Percentiles rank a stretch among this genome's conserved stretches.
These are phyloP conservation scores for Mormyrops boulengeri DNA, from an alignment of 2,797 vertebrate genomes.

Conservation along the genomic window DNA sequence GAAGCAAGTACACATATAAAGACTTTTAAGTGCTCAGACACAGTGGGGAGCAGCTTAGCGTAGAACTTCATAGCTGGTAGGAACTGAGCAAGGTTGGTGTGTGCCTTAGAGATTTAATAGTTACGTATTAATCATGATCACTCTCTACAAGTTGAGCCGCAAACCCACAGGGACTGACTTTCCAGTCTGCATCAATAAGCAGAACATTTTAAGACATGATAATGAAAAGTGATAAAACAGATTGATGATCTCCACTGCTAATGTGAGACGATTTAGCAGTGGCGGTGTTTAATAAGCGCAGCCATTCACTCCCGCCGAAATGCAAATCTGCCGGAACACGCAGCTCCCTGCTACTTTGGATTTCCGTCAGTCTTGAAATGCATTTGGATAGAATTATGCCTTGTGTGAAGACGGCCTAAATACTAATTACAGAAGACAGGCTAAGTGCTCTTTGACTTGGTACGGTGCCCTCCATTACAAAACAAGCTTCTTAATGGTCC, in stretches of 20 bases:
- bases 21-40: not conserved
- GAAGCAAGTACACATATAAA: slow-evolving; percentile 3
- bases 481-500: not conserved
- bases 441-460: slow-evolving; percentile 1
- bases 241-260: not conserved
- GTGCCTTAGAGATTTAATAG: not conserved
- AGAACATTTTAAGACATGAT: not conserved
- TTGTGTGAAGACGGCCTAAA: not conserved
- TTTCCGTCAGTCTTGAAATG: not conserved
- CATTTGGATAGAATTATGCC: not conserved
- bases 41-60: not conserved
- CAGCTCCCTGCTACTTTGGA: not conserved
- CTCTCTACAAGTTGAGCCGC: not conserved
- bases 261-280: not conserved
- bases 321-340: not conserved
- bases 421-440: slow-evolving; percentile 5
- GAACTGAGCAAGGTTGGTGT: not conserved
- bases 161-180: not conserved
- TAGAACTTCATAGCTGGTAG: not conserved
- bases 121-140: not conserved
- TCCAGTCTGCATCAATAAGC: slow-evolving; percentile 12
- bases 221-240: not conserved
- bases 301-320: not conserved
- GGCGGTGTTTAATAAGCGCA: slow-evolving; percentile 3
- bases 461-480: not conserved